Base-by-base conservation (phyloP, 2,113 vertebrate genomes). In the Pollimyrus isidori region DNA sequence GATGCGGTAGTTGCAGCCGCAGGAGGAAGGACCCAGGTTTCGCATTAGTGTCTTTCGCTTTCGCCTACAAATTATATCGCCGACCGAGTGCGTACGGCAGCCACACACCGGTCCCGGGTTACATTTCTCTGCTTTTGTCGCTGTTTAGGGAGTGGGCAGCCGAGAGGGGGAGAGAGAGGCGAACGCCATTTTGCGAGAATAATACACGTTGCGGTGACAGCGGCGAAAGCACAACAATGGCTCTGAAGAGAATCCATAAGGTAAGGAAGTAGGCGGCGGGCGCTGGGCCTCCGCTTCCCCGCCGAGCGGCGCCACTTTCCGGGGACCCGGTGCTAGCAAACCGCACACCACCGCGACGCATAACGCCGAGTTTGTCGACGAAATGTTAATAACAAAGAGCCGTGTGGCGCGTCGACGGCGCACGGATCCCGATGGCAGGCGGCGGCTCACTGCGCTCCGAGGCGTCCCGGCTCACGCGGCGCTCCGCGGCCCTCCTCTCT, bases 211-310 rank as follows among this genome's bases (percentile, higher is more conserved):
- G 65, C 65, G 50, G 87, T 86, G 90, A 91, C 89, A 91, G 82
- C 82, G 76, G 39, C 87, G 86, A 39, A 85, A 89, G 83, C 89
- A 89, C 89, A 91, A 90, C 89, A 89, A 95, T 95, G 95, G 95
- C 95, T 93, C 92, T 95, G 90, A 95, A 95, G 92, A 95, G 95
- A 93, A 95, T 95, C 92, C 94, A 96, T 88, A 95, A 96, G 95
- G 95, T 96, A 94, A 94, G 95, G 86, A 87, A 89, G 90, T 65
- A 50, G 80, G 30, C 52, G 88, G 23, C 52, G 19, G 10, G 11
- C 10, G 76, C 11, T 13, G 88, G 39, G 52, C 50, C 80, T 84
- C 13, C 23, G 45, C 42, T 30, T 7, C 76, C 1, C 30, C 30
- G 19, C 35, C 15, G 30, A 82, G 30, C 35, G 39, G 30, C 39